A percentile compares a stretch with the other conserved stretches of the same genome.
Evolutionary conservation across 1,140 invertebrate genomes (phyloP).

Genomic region (Anagrus nilaparvatae): DNA sequence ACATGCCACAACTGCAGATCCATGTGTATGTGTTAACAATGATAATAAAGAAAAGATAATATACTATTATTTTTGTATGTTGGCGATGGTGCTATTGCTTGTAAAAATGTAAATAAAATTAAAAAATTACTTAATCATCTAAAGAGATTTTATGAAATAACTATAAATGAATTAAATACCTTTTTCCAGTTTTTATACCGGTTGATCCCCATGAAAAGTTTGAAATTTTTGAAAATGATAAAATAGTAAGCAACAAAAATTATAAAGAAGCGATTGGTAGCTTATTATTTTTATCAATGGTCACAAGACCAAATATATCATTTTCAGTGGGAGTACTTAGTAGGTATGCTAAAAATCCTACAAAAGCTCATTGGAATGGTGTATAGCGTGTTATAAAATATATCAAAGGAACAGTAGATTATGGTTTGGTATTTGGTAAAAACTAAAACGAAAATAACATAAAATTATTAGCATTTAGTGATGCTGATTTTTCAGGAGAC

Average conservation of each 20-base stretch:
- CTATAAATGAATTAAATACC: background rate
- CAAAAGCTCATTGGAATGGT: no score
- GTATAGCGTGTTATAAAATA: slow-evolving; percentile 23
- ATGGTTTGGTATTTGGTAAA: no score
- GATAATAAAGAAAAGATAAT: slow-evolving; percentile 10
- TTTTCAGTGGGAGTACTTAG: slow-evolving; percentile 31
- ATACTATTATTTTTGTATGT: slow-evolving; percentile 3
- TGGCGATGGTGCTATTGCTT: slow-evolving; percentile 11
- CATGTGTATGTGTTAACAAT: slow-evolving; percentile 12
- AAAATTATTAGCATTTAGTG: slow-evolving; percentile 17
- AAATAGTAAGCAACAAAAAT: background rate
- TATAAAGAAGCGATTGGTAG: slow-evolving; percentile 33
- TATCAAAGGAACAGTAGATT: slow-evolving; percentile 20
- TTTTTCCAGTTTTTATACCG: slow-evolving; percentile 7
- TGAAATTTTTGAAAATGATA: background rate
- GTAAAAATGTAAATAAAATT: background rate
- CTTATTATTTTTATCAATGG: slow-evolving; percentile 36
- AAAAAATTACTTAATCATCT: slow-evolving; percentile 1
- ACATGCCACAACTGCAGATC: slow-evolving; percentile 12
- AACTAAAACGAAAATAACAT: slow-evolving; percentile 7
- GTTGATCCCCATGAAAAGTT: background rate
- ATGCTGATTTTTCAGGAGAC: slow-evolving; percentile 22
- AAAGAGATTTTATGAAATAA: slow-evolving; percentile 9
- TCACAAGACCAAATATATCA: slow-evolving; percentile 39
- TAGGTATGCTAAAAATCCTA: slow-evolving; percentile 16